These are phyloP conservation scores for Balaeniceps rex DNA, from an alignment of 2,113 vertebrate genomes.

Conservation along the genomic window DNA sequence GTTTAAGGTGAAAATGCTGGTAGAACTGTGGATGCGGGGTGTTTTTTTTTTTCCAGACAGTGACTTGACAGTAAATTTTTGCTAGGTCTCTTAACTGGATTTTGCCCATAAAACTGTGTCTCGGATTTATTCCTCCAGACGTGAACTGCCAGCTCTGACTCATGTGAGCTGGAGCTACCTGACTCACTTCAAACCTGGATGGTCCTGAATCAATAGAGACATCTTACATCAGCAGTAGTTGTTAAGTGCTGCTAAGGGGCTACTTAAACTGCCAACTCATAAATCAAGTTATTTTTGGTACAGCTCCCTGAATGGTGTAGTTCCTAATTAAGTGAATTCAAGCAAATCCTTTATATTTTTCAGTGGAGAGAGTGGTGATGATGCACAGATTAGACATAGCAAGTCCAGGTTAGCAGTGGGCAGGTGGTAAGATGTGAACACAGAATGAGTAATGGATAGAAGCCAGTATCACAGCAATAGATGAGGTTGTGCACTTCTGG, in stretches of 20 bases:
- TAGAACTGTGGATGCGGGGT: not conserved
- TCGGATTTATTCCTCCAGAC: not conserved
- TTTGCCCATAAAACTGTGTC: not conserved
- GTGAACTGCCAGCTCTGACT: not conserved
- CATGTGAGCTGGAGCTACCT: not conserved
- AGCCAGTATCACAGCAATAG: not conserved
- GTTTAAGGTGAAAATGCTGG: not conserved
- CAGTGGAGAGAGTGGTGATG: not conserved
- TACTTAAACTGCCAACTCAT: not conserved
- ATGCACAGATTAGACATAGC: not conserved
- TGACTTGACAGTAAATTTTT: not conserved
- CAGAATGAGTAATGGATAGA: not conserved
- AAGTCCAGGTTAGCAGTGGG: not conserved
- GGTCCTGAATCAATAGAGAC: not conserved
- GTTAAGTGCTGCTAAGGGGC: not conserved
- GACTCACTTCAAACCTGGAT: not conserved
- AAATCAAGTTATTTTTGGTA: slow-evolving; percentile 10
- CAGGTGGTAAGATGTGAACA: not conserved
- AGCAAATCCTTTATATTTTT: not conserved
- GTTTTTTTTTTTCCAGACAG: not conserved
- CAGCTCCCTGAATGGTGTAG: not conserved
- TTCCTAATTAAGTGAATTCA: slow-evolving; percentile 10
- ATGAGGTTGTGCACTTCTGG: not conserved
- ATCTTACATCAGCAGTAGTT: not conserved
- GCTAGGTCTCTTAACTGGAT: not conserved